A percentile compares a stretch with the other conserved stretches of the same genome.
Evolutionary conservation across 1,140 invertebrate species (phyloP).

Genomic region (Charaxes varanes): DNA sequence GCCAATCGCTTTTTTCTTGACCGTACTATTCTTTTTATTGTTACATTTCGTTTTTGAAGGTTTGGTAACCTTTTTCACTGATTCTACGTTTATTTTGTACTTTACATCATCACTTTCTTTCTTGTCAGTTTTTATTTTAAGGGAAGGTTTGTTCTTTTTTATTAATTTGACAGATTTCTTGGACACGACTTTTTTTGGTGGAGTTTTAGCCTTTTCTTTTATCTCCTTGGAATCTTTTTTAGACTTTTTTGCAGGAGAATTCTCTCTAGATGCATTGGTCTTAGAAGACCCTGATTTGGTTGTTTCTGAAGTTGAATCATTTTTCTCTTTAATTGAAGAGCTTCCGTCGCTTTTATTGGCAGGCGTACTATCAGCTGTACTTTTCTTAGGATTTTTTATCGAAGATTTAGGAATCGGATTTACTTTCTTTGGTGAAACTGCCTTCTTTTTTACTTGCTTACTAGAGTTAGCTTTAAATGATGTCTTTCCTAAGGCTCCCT

Average conservation of each 20-base stretch:
- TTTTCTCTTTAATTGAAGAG: constrained; percentile 29
- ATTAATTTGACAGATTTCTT: constrained; percentile 39
- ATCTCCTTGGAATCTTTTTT: constrained; percentile 58
- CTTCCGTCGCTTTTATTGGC: constrained; percentile 34
- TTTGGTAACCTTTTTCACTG: constrained; percentile 40
- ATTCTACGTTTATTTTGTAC: constrained; percentile 58
- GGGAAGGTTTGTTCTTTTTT: constrained; percentile 32
- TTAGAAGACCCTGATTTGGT: constrained; percentile 37
- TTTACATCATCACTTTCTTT: constrained; percentile 46
- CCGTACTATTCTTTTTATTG: constrained; percentile 37
- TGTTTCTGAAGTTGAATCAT: constrained; percentile 27
- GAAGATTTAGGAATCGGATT: constrained; percentile 44
- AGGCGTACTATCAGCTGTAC: constrained; percentile 32
- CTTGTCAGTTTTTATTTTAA: constrained; percentile 26
- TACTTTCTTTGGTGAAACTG: constrained; percentile 37
- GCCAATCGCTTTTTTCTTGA: constrained; percentile 33
- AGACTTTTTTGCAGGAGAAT: constrained; percentile 44
- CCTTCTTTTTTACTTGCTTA: constrained; percentile 51
- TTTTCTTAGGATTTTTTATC: constrained; percentile 43
- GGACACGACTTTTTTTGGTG: constrained; percentile 34
- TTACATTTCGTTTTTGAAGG: constrained; percentile 46
- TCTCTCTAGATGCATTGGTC: constrained; percentile 31
- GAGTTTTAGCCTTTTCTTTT: constrained; percentile 49
- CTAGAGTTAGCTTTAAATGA: constrained; percentile 41
- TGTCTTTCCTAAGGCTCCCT: constrained; percentile 54